Evolutionary conservation across 2,113 vertebrate genomes (phyloP).

Genomic region (Cacatua alba): DNA sequence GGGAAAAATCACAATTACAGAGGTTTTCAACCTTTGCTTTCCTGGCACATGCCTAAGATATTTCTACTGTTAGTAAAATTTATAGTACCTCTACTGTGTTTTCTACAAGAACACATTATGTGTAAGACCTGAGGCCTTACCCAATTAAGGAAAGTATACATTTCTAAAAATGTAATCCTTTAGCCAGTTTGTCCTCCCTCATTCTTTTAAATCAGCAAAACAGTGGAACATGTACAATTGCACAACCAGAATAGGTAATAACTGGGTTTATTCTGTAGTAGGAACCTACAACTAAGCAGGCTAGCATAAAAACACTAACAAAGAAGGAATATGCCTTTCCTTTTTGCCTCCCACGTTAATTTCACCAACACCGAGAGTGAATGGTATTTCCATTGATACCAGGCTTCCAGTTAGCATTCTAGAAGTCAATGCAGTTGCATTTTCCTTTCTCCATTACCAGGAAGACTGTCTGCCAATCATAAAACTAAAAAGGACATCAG

Average conservation of each 20-base stretch:
- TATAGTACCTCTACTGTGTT: not conserved
- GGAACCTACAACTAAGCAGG: not conserved
- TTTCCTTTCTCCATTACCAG: not conserved
- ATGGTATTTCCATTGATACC: not conserved
- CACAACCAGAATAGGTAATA: not conserved
- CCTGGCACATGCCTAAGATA: not conserved
- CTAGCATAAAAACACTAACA: not conserved
- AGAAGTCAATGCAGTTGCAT: not conserved
- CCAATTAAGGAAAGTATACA: not conserved
- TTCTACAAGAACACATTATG: not conserved
- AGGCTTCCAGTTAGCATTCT: not conserved
- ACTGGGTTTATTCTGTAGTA: not conserved
- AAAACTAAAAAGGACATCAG: not conserved
- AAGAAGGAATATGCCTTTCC: not conserved
- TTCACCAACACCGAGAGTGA: not conserved
- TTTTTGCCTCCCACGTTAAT: not conserved
- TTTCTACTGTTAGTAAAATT: not conserved
- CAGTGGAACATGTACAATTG: not conserved
- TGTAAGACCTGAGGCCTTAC: not conserved
- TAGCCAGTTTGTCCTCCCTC: not conserved
- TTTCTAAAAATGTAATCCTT: not conserved
- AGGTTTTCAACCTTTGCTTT: not conserved
- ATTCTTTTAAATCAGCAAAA: not conserved
- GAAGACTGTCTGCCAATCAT: not conserved
- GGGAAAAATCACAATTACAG: not conserved